Evolutionary conservation across 2,888 invertebrate genomes (phyloP), one percentile per base, ranked within the genome.

Genomic region (Drosophila quinaria): DNA sequence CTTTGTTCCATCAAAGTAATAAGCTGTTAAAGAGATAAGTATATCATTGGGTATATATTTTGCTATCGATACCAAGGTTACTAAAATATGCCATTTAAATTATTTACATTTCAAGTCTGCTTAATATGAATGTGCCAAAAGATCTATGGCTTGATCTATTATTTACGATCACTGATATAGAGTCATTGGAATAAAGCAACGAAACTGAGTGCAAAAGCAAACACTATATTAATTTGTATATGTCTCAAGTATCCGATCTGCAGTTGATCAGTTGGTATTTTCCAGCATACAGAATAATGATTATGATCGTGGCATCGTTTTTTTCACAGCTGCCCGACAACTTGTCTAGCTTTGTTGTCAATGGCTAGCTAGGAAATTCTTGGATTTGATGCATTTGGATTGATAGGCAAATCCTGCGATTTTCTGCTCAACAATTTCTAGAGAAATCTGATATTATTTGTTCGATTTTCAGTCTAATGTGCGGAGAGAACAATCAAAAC

Each of bases 371-470:
- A 15, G n/a, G 49, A 35, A 47, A 37, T 35, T 41, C 37, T 44
- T 39, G 55, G n/a, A 25, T 52, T 52, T 19, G 86, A 82, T 86
- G 58, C 59, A 66, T 42, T 66, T 69, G 74, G 69, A 63, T 72
- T 72, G 90, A 89, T 86, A 89, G 78, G 68, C 66, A 78, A 89
- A 86, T 87, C 77, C 54, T 13, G 67, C 56, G 50, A 63, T 78
- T 65, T 55, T 46, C 59, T 39, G 25, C 51, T 50, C 63, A 68
- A 47, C 51, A 70, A 86, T 86, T 90, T 86, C 78, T 59, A 11
- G 0, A 8, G 75, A 86, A 86, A 88, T 74, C 68, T 69, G 88
- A 86, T 86, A 89, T 56, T 56, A 66, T 47, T 60, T 63, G 66
- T 52, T 47, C 64, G 69, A 71, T 71, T 87, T 83, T 70, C 69